These are phyloP conservation scores for Sarcophaga bullata DNA, from an alignment of 1,140 invertebrate species.

Conservation along the genomic window DNA sequence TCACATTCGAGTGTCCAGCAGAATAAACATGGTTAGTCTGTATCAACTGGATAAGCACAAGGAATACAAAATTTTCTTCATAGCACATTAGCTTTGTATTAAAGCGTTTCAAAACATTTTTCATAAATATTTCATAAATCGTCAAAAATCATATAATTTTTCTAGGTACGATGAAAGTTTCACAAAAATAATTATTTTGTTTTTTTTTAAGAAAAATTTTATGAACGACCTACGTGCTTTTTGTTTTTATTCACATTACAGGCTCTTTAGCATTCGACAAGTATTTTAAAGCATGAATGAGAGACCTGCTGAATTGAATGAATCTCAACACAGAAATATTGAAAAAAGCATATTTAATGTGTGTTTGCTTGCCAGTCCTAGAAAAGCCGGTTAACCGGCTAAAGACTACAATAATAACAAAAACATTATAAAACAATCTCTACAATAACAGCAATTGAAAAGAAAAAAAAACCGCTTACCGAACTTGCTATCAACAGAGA, in stretches of 20 bases:
- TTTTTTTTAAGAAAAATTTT: too few species aligned
- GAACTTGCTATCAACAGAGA: not conserved
- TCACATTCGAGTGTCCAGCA: too few species aligned
- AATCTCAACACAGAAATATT: not conserved
- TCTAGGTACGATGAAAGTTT: too few species aligned
- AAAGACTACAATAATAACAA: not conserved
- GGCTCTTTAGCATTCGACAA: not conserved
- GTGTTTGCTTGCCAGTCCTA: not conserved
- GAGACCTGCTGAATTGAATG: not conserved
- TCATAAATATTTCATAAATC: too few species aligned
- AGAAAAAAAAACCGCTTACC: not conserved
- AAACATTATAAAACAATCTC: constrained; percentile 2
- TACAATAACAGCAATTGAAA: not conserved
- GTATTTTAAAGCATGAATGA: not conserved
- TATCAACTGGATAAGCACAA: too few species aligned
- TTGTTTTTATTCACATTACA: not conserved
- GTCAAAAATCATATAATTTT: too few species aligned
- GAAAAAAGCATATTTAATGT: not conserved
- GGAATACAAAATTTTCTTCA: too few species aligned
- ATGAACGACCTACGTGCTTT: not conserved
- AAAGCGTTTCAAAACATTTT: too few species aligned
- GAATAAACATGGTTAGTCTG: too few species aligned
- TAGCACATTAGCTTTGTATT: too few species aligned
- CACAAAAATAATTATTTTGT: too few species aligned
- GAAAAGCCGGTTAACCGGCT: constrained; percentile 25